A percentile compares a stretch with the other conserved stretches of the same genome.
phyloP scores from a whole-genome alignment of 2,797 vertebrate species.

The Crocodylus rhombifer region DNA sequence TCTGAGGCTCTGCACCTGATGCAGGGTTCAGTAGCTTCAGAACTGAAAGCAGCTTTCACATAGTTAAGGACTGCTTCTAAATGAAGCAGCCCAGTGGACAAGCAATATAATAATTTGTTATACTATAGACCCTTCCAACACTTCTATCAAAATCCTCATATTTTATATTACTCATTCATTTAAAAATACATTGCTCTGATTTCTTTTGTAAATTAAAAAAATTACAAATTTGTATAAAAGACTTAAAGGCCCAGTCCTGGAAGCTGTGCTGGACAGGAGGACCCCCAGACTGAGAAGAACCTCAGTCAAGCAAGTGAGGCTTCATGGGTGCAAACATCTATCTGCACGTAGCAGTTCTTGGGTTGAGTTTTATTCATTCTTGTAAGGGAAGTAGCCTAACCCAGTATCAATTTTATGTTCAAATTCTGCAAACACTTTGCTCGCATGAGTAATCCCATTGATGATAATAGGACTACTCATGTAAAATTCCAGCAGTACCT shows the following conservation, averaged over 20 bases:
- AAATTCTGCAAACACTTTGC: not conserved
- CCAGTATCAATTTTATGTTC: not conserved
- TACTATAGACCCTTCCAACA: slow-evolving; percentile 7
- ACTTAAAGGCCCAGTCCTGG: not conserved
- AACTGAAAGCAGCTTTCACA: not conserved
- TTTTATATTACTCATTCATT: not conserved
- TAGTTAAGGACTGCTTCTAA: slow-evolving; percentile 24
- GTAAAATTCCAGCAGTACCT: not conserved
- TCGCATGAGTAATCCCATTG: not conserved
- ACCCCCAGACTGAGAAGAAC: not conserved
- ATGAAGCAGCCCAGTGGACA: slow-evolving; percentile 24
- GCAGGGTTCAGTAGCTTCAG: slow-evolving; percentile 15
- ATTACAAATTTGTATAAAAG: slow-evolving; percentile 2
- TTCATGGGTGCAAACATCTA: slow-evolving; percentile 51
- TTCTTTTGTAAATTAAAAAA: slow-evolving; percentile 39
- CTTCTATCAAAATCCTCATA: slow-evolving; percentile 62
- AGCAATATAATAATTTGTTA: slow-evolving; percentile 57
- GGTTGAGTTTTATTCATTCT: not conserved
- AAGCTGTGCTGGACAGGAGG: not conserved
- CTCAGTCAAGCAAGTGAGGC: slow-evolving; percentile 40
- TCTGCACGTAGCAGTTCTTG: not conserved
- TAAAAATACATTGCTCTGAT: slow-evolving; percentile 60
- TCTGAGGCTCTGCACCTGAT: slow-evolving; percentile 14
- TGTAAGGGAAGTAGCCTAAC: not conserved
- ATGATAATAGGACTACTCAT: not conserved